These are phyloP conservation scores for Littorina saxatilis DNA, from an alignment of 1,140 invertebrate species.

Conservation along the genomic window DNA sequence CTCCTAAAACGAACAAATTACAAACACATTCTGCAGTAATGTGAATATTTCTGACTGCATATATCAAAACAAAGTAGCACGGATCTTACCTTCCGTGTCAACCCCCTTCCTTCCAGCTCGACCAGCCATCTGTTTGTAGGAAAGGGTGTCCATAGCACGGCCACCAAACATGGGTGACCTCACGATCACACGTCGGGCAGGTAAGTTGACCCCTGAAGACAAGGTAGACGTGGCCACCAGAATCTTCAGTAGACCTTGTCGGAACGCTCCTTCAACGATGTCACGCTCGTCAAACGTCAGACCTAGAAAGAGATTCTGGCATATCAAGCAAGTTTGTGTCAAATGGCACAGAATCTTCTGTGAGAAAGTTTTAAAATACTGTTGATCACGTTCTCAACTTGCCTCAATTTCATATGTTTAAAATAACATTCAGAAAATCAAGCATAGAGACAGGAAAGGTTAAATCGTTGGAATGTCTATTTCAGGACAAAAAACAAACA, in stretches of 20 bases:
- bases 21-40: no score
- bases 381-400: no score
- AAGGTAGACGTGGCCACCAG: constrained; percentile 96
- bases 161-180: constrained; percentile 88
- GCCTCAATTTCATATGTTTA: no score
- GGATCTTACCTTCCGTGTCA: constrained; percentile 75
- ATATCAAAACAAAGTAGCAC: not conserved
- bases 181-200: constrained; percentile 94
- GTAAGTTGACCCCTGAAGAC: constrained; percentile 97
- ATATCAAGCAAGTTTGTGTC: no score
- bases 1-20: no score
- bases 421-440: no score
- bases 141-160: constrained; percentile 86
- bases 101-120: constrained; percentile 97
- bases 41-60: no score
- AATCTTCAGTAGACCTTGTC: constrained; percentile 88
- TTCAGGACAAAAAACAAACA: no score
- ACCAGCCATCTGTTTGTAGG: constrained; percentile 98
- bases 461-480: no score
- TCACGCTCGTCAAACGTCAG: constrained; percentile 97
- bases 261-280: constrained; percentile 91
- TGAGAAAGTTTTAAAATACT: no score
- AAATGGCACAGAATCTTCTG: no score
- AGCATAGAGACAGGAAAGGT: no score
- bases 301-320: constrained; percentile 75